These are phyloP conservation scores for Machimus rusticus DNA, from an alignment of 2,888 invertebrate genomes.

Conservation along the genomic window DNA sequence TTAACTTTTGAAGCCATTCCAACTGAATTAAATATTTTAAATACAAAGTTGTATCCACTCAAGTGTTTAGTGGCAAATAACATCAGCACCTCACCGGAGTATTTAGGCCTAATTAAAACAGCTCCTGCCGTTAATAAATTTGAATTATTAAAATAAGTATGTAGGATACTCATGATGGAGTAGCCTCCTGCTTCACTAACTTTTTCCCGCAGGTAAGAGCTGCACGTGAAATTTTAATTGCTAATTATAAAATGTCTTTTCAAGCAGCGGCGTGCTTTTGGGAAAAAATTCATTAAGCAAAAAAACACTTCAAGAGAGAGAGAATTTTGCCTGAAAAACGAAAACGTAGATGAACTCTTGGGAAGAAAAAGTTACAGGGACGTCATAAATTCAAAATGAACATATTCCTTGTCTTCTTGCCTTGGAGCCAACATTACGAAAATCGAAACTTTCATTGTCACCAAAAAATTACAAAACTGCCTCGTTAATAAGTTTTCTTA, in stretches of 20 bases:
- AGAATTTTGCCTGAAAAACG: background rate
- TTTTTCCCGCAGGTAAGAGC: background rate
- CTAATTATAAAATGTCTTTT: background rate
- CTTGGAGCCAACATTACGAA: background rate
- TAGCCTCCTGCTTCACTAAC: background rate
- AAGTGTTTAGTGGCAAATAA: background rate
- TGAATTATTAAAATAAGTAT: background rate
- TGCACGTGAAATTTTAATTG: background rate
- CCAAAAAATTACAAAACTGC: background rate
- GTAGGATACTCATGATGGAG: background rate
- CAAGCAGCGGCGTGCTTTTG: background rate
- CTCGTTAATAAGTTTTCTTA: background rate
- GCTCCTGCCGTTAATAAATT: background rate
- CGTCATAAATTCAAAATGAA: background rate
- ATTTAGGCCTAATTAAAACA: background rate
- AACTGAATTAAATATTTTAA: background rate
- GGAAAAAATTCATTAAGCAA: background rate
- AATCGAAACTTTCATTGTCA: background rate
- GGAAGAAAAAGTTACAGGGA: background rate
- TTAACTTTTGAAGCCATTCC: background rate
- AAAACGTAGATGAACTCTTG: background rate
- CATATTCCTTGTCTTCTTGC: background rate
- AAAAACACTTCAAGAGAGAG: background rate
- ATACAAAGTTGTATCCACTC: background rate
- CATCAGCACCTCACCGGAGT: background rate